Evolutionary conservation across 2,797 vertebrate species (phyloP).

Genomic region (Sebastes matsubarae): DNA sequence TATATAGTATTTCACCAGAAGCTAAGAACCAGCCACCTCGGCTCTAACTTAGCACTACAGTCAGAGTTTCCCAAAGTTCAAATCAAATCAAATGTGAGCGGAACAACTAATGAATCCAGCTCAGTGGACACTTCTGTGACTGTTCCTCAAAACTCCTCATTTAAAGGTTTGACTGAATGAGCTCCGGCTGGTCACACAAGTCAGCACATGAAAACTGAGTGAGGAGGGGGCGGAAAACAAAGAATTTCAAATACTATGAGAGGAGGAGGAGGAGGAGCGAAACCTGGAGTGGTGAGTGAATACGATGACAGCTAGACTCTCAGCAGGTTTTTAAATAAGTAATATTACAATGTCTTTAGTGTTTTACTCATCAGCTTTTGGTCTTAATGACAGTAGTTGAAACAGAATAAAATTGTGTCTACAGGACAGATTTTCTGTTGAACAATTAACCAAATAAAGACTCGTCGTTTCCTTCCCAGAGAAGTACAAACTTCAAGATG

Average conservation of each 20-base stretch:
- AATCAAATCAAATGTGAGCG: neutral
- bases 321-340: neutral
- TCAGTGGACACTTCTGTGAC: neutral
- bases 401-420: neutral
- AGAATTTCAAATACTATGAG: neutral
- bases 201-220: slow-evolving; percentile 13
- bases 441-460: neutral
- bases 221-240: neutral
- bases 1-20: neutral
- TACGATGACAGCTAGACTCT: too few species aligned
- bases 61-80: neutral
- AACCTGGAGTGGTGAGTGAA: neutral
- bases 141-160: neutral
- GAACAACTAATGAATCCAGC: neutral
- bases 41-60: neutral
- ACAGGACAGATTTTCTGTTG: neutral
- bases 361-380: neutral
- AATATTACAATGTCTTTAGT: neutral
- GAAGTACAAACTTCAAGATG: neutral
- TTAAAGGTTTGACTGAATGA: neutral
- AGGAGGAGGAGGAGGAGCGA: neutral
- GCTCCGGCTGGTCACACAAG: neutral
- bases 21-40: neutral
- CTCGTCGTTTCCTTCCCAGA: neutral
- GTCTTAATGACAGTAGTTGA: neutral